Evolutionary conservation across 2,888 invertebrate genomes (phyloP), one percentile per base, ranked within the genome.

Genomic region (Oasisia sp.): DNA sequence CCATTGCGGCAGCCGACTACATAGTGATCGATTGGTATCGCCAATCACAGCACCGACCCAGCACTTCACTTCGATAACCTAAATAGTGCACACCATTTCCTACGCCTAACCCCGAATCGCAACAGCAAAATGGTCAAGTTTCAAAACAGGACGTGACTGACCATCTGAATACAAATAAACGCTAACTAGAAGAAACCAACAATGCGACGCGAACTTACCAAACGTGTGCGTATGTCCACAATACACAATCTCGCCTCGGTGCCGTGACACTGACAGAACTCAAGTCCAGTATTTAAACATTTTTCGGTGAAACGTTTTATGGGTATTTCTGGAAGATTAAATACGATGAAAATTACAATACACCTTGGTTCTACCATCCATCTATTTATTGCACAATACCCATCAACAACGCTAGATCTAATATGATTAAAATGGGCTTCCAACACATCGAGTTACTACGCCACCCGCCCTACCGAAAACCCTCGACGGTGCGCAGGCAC

Each of bases 1-100:
- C 50, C 50, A 50, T 14, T 74, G 74, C 74, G 74, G 74, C 74
- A 74, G 74, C 74, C 74, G 74, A 27, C 74, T 74, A 74, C 74
- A 74, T 74, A 74, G 74, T 74, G 74, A 74, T 74, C 74, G 74
- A 74, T 74, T 74, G 74, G 74, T 74, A 74, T 74, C 74, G 74
- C 74, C 74, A 74, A 74, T 74, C 74, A 74, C 74, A 74, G 74
- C 74, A 74, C 74, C 27, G 27, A 74, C 74, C 74, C n/a, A 74
- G 74, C 74, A 74, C 74, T 74, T 74, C 74, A 74, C 74, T 74
- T 74, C 74, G n/a, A 74, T 74, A 74, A 74, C 74, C 74, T 74
- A 74, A 74, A 74, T 74, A 74, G 74, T 74, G 74, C 74, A n/a
- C n/a, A 74, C 74, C 14, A 74, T 74, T 74, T 74, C 74, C 74